A percentile compares a stretch with the other conserved stretches of the same genome.
Conservation (phyloP, 2,888 invertebrate genomes). For the Drosophila algonquin region DNA sequence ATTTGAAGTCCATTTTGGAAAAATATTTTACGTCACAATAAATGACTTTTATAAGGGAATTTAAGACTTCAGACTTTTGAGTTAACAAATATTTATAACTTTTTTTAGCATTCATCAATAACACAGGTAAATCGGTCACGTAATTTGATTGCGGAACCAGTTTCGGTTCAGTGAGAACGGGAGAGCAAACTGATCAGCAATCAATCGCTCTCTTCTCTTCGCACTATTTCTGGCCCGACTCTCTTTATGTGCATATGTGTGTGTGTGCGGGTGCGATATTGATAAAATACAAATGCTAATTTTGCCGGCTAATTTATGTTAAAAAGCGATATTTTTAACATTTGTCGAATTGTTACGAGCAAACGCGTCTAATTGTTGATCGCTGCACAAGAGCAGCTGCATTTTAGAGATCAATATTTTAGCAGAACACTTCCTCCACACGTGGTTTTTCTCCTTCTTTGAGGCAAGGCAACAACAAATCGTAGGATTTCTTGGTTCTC, state of each 20-base stretch:
- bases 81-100: background rate
- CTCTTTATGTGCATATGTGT: too few species aligned
- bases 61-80: too few species aligned
- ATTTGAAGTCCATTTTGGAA: background rate
- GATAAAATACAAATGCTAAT: slow-evolving; percentile 38
- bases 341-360: background rate
- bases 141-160: background rate
- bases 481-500: background rate
- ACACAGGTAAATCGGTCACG: background rate
- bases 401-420: background rate
- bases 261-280: slow-evolving; percentile 26
- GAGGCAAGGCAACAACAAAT: slow-evolving; percentile 56
- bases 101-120: background rate
- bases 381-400: background rate
- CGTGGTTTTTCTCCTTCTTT: slow-evolving; percentile 19
- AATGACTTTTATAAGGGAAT: background rate
- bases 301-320: slow-evolving; percentile 39
- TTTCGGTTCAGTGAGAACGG: background rate
- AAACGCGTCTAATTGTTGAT: background rate
- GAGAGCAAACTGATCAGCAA: background rate
- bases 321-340: slow-evolving; percentile 29
- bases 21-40: background rate
- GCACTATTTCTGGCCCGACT: background rate
- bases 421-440: slow-evolving; percentile 11
- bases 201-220: background rate